These are phyloP conservation scores for Macrosteles quadrilineatus DNA, from an alignment of 1,140 invertebrate genomes.

Conservation along the genomic window DNA sequence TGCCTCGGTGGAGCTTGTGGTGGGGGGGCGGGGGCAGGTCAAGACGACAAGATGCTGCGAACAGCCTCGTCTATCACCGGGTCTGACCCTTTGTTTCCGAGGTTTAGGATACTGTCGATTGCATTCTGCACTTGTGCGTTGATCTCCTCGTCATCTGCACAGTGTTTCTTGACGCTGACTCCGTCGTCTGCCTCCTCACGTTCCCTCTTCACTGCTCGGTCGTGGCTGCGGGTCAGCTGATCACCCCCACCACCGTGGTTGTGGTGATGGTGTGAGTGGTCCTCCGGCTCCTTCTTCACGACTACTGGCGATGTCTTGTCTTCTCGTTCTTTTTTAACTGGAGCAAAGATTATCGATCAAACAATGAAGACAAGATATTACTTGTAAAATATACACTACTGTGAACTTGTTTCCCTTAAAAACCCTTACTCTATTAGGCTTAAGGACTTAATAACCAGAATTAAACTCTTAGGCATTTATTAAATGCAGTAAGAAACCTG, in stretches of 20 bases:
- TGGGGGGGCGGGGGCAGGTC: background rate
- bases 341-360: too few species aligned
- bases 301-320: background rate
- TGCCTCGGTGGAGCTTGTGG: background rate
- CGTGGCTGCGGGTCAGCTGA: background rate
- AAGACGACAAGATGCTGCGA: constrained; percentile 50
- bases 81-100: constrained; percentile 55
- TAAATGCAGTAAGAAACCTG: too few species aligned
- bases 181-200: constrained; percentile 50
- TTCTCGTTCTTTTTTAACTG: constrained; percentile 5
- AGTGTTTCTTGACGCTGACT: constrained; percentile 47
- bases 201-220: constrained; percentile 50
- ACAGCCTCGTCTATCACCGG: constrained; percentile 58
- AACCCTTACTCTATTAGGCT: too few species aligned
- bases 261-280: background rate
- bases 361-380: too few species aligned
- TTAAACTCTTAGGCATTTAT: too few species aligned
- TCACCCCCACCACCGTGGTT: too few species aligned
- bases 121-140: constrained; percentile 76
- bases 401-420: too few species aligned
- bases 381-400: too few species aligned
- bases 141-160: constrained; percentile 55
- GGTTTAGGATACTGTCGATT: constrained; percentile 74
- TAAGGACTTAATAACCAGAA: too few species aligned
- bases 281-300: background rate